These are phyloP conservation scores for Chelonus insularis DNA, from an alignment of 1,140 invertebrate species.

Conservation along the genomic window DNA sequence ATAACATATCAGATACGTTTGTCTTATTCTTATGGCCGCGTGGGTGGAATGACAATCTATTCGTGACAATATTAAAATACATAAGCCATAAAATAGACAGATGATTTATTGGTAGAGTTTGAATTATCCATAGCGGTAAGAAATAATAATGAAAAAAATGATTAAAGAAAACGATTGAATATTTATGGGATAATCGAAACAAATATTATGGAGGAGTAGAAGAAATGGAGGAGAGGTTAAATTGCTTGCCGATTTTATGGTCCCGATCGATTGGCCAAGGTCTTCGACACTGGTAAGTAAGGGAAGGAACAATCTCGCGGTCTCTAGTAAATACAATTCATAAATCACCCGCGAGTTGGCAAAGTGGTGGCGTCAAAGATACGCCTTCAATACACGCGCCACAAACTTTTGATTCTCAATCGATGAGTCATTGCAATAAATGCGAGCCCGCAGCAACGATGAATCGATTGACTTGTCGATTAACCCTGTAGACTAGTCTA, in stretches of 20 bases:
- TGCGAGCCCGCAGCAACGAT: background rate
- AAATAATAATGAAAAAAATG: background rate
- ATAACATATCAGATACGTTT: background rate
- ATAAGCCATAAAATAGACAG: background rate
- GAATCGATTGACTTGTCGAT: constrained; percentile 13
- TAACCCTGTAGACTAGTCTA: constrained; percentile 8
- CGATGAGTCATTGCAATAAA: constrained; percentile 12
- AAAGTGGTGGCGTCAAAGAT: constrained; percentile 8
- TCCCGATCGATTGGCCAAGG: constrained; percentile 17
- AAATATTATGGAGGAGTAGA: constrained; percentile 4
- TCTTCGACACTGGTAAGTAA: background rate
- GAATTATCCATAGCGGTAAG: background rate
- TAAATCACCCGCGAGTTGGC: constrained; percentile 13
- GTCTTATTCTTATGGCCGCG: background rate
- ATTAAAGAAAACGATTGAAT: constrained; percentile 22
- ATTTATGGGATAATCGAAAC: constrained; percentile 22
- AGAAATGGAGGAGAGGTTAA: constrained; percentile 14
- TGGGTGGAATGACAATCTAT: background rate
- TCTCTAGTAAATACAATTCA: background rate
- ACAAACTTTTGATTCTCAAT: constrained; percentile 17
- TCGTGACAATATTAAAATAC: background rate
- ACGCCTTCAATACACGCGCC: background rate
- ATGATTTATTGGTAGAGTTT: constrained; percentile 13
- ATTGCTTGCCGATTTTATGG: constrained; percentile 21
- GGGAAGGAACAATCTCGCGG: constrained; percentile 2